Base-by-base conservation (phyloP, 2,888 invertebrate genomes). In the Eilema griseolum region DNA sequence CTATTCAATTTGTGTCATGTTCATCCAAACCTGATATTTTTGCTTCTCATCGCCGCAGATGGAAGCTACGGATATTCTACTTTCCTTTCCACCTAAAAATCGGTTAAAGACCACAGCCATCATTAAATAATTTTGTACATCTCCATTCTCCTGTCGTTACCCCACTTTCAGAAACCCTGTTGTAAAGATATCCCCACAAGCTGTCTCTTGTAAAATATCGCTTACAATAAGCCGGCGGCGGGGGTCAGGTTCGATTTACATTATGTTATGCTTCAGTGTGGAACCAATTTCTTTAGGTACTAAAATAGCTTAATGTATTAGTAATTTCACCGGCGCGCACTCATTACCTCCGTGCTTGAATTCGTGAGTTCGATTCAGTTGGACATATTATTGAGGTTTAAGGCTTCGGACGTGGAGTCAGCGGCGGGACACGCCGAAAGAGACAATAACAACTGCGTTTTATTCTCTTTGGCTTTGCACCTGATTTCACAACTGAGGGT, bases 221-320 rank as follows among this genome's bases (percentile, higher is more conserved):
- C 52, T 52, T 52, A 52, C 52, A 52, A 52, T 52, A 52, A 52
- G 52, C 52, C n/a, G 52, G 52, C 3, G 52, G 52, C 52, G n/a
- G n/a, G 16, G 52, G 61, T 23, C 31, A 61, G 61, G 33, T 12
- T 62, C 24, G 24, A 23, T 37, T 62, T 62, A 23, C 61, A 62
- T 52, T 41, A 20, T 52, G 52, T 52, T 52, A 10, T n/a, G n/a
- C 52, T 52, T 52, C 52, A 3, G 20, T n/a, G 8, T n/a, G n/a
- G 52, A 20, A 52, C 52, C 52, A 10, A n/a, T 52, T 52, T 52
- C 2, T n/a, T n/a, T n/a, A 52, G 10, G 1, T n/a, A 41, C 41
- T 41, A 41, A 41, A 16, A 41, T 41, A 41, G 41, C 16, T 16
- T 41, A 41, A 41, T 41, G 41, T 14, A 41, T 41, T 16, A 41